phyloP scores from a whole-genome alignment of 2,888 invertebrate genomes.

The Scaptomyza flava region DNA sequence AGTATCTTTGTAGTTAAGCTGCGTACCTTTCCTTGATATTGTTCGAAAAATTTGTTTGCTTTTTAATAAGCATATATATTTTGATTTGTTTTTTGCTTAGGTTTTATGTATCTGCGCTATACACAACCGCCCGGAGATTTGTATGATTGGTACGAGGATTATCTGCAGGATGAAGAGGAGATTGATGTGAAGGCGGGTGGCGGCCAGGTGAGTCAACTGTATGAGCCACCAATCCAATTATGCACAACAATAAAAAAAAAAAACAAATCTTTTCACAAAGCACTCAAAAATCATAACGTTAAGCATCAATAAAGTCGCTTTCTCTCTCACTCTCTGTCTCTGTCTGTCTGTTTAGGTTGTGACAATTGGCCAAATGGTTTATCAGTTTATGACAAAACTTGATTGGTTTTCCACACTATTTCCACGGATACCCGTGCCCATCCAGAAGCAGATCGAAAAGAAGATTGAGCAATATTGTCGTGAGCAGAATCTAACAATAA shows the following conservation, averaged over 20 bases:
- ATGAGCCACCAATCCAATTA: constrained; percentile 61
- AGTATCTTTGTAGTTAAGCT: constrained; percentile 3
- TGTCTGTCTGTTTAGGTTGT: constrained; percentile 85
- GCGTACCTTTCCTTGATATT: constrained; percentile 17
- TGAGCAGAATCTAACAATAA: constrained; percentile 83
- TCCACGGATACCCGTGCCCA: constrained; percentile 99
- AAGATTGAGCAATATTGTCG: constrained; percentile 88
- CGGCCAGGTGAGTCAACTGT: constrained; percentile 88
- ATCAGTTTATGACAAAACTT: constrained; percentile 96
- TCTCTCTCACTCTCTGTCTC: no score
- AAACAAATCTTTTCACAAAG: background rate
- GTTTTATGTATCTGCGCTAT: constrained; percentile 93
- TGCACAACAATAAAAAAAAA: constrained; percentile 11
- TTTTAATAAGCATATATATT: background rate
- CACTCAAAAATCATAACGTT: background rate
- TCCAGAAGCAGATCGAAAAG: constrained; percentile 95
- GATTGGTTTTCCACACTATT: constrained; percentile 99
- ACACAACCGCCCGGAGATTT: constrained; percentile 98
- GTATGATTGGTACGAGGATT: constrained; percentile 98
- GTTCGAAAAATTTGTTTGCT: constrained; percentile 7
- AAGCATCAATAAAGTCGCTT: background rate
- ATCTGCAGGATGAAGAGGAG: constrained; percentile 98
- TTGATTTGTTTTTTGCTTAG: constrained; percentile 74
- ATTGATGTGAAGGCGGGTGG: constrained; percentile 99
- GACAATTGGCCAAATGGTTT: constrained; percentile 95